Evolutionary conservation across 1,140 invertebrate species (phyloP), one percentile per base, ranked within the genome.

Genomic region (Conus betulinus): DNA sequence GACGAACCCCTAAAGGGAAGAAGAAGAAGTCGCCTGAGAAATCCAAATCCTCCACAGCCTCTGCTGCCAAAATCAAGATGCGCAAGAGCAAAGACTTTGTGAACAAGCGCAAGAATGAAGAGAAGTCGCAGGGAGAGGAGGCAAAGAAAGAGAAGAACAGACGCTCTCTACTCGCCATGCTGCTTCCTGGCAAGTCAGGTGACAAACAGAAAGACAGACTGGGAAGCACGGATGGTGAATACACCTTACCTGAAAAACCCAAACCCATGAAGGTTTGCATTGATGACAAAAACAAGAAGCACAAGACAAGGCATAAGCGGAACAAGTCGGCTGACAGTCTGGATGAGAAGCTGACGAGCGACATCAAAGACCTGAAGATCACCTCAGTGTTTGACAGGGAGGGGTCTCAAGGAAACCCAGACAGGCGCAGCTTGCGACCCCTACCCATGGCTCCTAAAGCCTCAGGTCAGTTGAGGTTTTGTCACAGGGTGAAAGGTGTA

Each of bases 241-340:
- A 39, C 90, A 90, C 39, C 78, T 60, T 67, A 74, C 74, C 23
- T 71, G 53, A 76, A 81, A 85, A 90, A 39, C 79, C 53, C n/a
- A 90, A 90, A 25, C 67, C 60, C 27, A 71, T 81, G 55, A 89
- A 89, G 74, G 25, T 23, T 23, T 10, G 39, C 0, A 85, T 86
- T 25, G 85, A 88, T 51, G 89, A 67, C 23, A 89, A 90, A 81
- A 76, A 71, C n/a, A 78, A 79, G 23, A 96, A 96, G 85, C 97
- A 97, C 96, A 97, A 89, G 27, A 87, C 88, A 23, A 84, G 57
- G 27, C 60, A 27, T n/a, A 90, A 90, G 74, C 20, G 87, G 57
- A 55, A 17, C 52, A 85, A 85, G 57, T 93, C 90, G 5, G 88
- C 88, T 67, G 93, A 93, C 67, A 91, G 89, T 53, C 85, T 91